Evolutionary conservation across 2,113 vertebrate genomes (phyloP).

Genomic region (Salvelinus alpinus): DNA sequence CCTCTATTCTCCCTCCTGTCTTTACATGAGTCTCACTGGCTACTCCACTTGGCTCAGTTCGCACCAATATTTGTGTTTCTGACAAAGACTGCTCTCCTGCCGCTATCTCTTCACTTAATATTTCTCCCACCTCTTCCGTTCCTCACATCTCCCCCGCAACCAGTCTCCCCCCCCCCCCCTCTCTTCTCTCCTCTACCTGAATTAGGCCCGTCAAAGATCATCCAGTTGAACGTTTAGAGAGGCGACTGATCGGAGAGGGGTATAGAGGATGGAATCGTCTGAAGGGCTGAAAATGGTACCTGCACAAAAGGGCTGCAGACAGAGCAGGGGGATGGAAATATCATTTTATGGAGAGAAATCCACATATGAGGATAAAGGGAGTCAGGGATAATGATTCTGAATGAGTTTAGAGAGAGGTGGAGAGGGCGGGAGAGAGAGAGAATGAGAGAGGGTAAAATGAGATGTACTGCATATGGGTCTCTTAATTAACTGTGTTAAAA

Average conservation of each 20-base stretch:
- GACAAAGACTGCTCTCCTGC: slow-evolving; percentile 31
- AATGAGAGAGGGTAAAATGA: slow-evolving; percentile 52
- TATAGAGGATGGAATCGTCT: slow-evolving; percentile 12
- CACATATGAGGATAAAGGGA: slow-evolving; percentile 30
- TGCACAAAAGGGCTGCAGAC: slow-evolving; percentile 10
- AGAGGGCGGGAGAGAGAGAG: slow-evolving; percentile 20
- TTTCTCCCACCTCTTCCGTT: background rate
- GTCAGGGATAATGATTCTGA: slow-evolving; percentile 51
- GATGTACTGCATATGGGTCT: slow-evolving; percentile 63
- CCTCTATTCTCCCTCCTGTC: slow-evolving; percentile 25
- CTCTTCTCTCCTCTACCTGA: slow-evolving; percentile 34
- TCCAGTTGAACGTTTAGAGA: slow-evolving; percentile 50
- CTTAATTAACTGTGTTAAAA: slow-evolving; percentile 73
- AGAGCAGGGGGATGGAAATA: background rate
- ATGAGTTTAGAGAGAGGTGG: slow-evolving; percentile 60
- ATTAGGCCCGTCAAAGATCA: slow-evolving; percentile 50
- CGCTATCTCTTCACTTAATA: background rate
- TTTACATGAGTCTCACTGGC: slow-evolving; percentile 57
- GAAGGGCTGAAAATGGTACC: slow-evolving; percentile 63
- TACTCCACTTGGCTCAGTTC: slow-evolving; percentile 27
- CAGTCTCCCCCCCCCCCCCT: background rate
- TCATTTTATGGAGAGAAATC: slow-evolving; percentile 42
- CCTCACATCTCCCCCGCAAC: slow-evolving; percentile 29
- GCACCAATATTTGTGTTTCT: slow-evolving; percentile 48
- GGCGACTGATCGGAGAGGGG: slow-evolving; percentile 30